Evolutionary conservation across 2,888 invertebrate genomes (phyloP), one percentile per base, ranked within the genome.

Genomic region (Ellobium chinense): DNA sequence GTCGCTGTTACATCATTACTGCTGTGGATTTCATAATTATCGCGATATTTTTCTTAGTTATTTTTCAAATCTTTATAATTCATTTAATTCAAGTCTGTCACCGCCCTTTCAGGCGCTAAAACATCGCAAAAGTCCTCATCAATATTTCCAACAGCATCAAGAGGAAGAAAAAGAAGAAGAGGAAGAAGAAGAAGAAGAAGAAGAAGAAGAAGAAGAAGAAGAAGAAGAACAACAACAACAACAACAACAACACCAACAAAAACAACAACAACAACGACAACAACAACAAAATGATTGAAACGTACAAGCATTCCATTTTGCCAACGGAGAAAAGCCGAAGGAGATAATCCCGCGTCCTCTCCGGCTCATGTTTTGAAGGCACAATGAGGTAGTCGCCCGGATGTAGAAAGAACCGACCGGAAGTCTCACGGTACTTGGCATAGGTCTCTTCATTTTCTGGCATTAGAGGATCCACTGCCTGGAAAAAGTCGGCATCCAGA

Each of bases 371-470:
- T 21, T 88, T 89, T 14, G 85, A 87, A 63, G 89, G 89, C n/a
- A 89, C 88, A 14, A 89, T 81, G n/a, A 89, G 83, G 66, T 89
- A 89, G 29, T 87, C 87, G 1, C 89, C 89, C 7, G 89, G 89
- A 31, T 88, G 87, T 14, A 89, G 85, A 82, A 88, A 89, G 81
- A 89, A 89, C 14, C 89, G 85, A 24, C 89, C 89, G 29, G 88
- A 86, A 3, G 89, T 89, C 63, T 89, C 89, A 18, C 89, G 80
- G 54, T 88, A 89, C 74, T 89, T 88, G 1, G 88, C 89, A 39
- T 89, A 89, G 1, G 89, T 88, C 72, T 89, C 89, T 63, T 89
- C 89, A 66, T 89, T 89, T 74, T 88, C 89, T 24, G 89, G 89
- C 89, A 88, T 89, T 7, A 89, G 79, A 27, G 89, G 89, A 66